Conservation (phyloP, 2,888 invertebrate genomes). For the Leptinotarsa tumamoca region DNA sequence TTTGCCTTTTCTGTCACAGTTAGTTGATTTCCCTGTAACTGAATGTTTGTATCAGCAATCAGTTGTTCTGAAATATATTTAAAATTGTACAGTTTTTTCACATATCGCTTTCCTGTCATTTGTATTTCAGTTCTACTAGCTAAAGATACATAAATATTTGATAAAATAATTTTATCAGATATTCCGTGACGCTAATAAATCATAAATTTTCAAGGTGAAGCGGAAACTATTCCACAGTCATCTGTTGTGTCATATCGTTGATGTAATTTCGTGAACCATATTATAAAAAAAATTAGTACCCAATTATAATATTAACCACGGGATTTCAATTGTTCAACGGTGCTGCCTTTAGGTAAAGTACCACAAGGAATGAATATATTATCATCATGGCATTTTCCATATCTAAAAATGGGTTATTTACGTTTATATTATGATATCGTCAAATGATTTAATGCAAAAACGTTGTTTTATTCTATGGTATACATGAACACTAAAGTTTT, state of each 20-base stretch:
- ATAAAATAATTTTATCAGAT: constrained; percentile 7
- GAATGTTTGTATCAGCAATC: too few species aligned
- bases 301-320: neutral
- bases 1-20: too few species aligned
- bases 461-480: too few species aligned
- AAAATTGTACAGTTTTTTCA: constrained; percentile 1
- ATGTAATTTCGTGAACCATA: neutral
- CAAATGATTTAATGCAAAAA: too few species aligned
- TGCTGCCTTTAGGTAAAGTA: neutral
- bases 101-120: neutral
- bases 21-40: too few species aligned
- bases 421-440: too few species aligned
- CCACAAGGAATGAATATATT: too few species aligned
- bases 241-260: neutral
- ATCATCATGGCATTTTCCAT: too few species aligned
- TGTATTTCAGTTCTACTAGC: neutral
- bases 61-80: too few species aligned
- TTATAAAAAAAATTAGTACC: neutral
- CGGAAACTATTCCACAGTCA: constrained; percentile 1
- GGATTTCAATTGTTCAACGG: neutral
- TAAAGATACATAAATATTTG: constrained; percentile 1
- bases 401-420: too few species aligned
- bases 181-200: neutral
- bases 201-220: neutral
- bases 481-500: too few species aligned